These are phyloP conservation scores for Recurvirostra avosetta DNA, from an alignment of 2,113 vertebrate genomes.

Conservation along the genomic window DNA sequence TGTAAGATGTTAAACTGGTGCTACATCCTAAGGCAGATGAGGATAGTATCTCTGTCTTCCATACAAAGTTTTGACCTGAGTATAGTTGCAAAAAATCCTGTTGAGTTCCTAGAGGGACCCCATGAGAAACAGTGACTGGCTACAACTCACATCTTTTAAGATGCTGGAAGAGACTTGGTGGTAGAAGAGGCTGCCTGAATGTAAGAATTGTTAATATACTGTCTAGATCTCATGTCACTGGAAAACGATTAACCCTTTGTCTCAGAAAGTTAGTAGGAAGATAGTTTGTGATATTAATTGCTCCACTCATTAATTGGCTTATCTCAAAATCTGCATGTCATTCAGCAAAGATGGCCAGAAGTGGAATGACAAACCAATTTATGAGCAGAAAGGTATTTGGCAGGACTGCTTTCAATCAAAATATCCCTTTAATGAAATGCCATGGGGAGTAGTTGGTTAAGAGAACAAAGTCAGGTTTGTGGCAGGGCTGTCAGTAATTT, in stretches of 20 bases:
- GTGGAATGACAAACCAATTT: slow-evolving; percentile 51
- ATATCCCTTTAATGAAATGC: slow-evolving; percentile 69
- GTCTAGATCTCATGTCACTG: neutral
- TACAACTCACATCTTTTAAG: neutral
- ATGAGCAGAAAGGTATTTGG: slow-evolving; percentile 61
- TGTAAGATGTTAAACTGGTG: neutral
- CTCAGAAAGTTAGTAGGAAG: slow-evolving; percentile 4
- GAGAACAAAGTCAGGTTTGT: slow-evolving; percentile 76
- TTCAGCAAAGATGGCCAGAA: slow-evolving; percentile 30
- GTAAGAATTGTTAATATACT: neutral
- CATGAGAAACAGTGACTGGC: neutral
- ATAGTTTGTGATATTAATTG: neutral
- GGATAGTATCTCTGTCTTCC: neutral
- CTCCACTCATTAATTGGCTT: slow-evolving; percentile 23
- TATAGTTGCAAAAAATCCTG: neutral
- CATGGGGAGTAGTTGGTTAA: slow-evolving; percentile 63
- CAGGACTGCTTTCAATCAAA: slow-evolving; percentile 61
- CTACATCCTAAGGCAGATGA: neutral
- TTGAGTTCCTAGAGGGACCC: neutral
- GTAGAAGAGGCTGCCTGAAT: neutral
- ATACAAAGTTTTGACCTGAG: neutral
- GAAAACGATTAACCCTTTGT: neutral
- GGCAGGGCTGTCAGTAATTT: slow-evolving; percentile 66
- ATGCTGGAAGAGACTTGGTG: neutral
- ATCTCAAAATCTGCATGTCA: slow-evolving; percentile 20